Percentiles rank a stretch among this genome's conserved stretches.
Evolutionary conservation across 2,888 invertebrate genomes (phyloP).

Genomic region (Ophion costatus): DNA sequence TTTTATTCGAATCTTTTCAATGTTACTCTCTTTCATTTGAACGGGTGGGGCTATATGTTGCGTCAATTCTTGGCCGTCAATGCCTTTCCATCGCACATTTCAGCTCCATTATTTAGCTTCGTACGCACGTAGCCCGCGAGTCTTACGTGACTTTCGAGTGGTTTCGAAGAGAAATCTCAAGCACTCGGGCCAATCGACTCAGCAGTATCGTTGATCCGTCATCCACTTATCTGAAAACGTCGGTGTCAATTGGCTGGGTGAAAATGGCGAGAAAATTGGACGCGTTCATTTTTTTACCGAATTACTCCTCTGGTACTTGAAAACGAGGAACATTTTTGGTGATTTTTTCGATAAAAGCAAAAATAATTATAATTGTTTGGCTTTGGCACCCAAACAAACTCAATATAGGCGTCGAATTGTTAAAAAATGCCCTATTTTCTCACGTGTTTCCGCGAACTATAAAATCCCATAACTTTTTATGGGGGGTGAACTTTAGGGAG

Average conservation of each 20-base stretch:
- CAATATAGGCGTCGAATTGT: no score
- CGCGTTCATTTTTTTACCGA: no score
- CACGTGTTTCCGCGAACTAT: no score
- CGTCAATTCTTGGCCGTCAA: background rate
- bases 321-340: no score
- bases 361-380: no score
- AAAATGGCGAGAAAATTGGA: no score
- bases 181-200: background rate
- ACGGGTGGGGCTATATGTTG: background rate
- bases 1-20: background rate
- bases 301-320: no score
- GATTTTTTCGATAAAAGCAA: no score
- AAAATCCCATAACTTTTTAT: no score
- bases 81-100: background rate
- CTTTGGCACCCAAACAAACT: no score
- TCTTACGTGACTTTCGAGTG: constrained; percentile 5
- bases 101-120: background rate
- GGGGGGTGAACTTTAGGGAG: no score
- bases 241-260: background rate
- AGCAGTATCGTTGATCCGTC: background rate
- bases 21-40: background rate
- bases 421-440: no score
- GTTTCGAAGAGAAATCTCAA: background rate
- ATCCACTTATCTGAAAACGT: background rate
- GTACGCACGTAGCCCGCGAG: background rate